phyloP scores from a whole-genome alignment of 2,888 invertebrate species.

The Melikaiella ostensackeni region DNA sequence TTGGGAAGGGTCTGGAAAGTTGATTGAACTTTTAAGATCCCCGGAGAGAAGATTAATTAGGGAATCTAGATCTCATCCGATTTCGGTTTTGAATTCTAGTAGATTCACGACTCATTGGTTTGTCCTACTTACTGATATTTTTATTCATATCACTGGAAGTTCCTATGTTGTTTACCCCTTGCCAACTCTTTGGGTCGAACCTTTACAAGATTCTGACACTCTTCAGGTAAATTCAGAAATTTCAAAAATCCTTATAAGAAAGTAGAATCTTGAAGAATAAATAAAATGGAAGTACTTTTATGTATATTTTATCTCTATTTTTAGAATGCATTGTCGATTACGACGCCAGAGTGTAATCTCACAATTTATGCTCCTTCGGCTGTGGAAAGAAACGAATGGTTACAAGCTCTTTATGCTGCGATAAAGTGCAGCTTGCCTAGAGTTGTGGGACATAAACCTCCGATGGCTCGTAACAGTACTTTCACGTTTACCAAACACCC shows the following conservation, averaged over 20 bases:
- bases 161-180: conserved; percentile 84
- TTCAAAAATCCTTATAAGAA: too few species aligned
- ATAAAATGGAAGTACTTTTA: not conserved
- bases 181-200: conserved; percentile 89
- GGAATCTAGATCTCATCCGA: conserved; percentile 85
- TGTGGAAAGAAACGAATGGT: conserved; percentile 88
- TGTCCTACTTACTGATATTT: conserved; percentile 88
- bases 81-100: conserved; percentile 84
- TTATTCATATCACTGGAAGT: conserved; percentile 86
- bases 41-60: conserved; percentile 86
- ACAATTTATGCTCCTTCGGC: conserved; percentile 83
- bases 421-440: conserved; percentile 85
- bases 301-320: conserved; percentile 45
- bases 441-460: conserved; percentile 82
- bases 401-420: conserved; percentile 86
- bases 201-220: conserved; percentile 83
- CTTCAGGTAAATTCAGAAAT: conserved; percentile 76
- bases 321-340: conserved; percentile 83
- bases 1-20: conserved; percentile 86
- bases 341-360: conserved; percentile 88
- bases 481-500: conserved; percentile 86
- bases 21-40: conserved; percentile 81
- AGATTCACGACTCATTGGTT: conserved; percentile 89
- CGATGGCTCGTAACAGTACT: conserved; percentile 84
- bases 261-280: not conserved